These are phyloP conservation scores for Neolamprologus kungweensis DNA, from an alignment of 2,113 vertebrate genomes.

Conservation along the genomic window DNA sequence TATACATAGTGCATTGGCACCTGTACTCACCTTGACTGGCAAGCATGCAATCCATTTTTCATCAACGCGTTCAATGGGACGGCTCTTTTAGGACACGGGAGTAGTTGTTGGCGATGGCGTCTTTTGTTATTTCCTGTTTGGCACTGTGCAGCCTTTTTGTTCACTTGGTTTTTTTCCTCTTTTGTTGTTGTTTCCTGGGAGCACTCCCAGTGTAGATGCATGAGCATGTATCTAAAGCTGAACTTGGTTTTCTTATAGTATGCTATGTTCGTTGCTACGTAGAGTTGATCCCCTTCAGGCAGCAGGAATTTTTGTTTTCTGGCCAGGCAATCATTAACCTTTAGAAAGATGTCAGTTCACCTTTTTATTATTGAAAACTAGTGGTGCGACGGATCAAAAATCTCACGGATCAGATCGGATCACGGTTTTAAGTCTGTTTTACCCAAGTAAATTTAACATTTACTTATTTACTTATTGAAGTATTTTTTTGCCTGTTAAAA, in stretches of 20 bases:
- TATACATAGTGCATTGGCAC: conserved; percentile 67
- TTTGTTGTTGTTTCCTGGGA: neutral
- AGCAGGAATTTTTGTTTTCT: neutral
- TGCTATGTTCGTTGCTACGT: neutral
- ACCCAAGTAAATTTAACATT: no score
- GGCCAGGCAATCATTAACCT: neutral
- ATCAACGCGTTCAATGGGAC: conserved; percentile 60
- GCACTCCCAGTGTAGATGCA: neutral
- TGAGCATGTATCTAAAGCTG: neutral
- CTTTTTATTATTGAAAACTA: neutral
- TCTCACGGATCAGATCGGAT: fast-evolving
- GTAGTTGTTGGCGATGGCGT: neutral
- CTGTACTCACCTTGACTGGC: conserved; percentile 72
- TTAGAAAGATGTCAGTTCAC: neutral
- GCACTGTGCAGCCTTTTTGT: neutral
- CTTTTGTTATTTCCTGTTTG: neutral
- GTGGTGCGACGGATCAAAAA: neutral
- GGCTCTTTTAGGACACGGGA: conserved; percentile 19
- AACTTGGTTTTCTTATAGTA: neutral
- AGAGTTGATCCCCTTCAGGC: neutral
- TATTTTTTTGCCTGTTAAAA: neutral
- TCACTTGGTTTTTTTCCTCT: fast-evolving
- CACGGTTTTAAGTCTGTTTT: neutral
- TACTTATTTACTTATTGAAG: neutral
- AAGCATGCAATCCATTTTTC: conserved; percentile 76